Conservation (phyloP, 2,113 vertebrate species). For the Dasyurus viverrinus region DNA sequence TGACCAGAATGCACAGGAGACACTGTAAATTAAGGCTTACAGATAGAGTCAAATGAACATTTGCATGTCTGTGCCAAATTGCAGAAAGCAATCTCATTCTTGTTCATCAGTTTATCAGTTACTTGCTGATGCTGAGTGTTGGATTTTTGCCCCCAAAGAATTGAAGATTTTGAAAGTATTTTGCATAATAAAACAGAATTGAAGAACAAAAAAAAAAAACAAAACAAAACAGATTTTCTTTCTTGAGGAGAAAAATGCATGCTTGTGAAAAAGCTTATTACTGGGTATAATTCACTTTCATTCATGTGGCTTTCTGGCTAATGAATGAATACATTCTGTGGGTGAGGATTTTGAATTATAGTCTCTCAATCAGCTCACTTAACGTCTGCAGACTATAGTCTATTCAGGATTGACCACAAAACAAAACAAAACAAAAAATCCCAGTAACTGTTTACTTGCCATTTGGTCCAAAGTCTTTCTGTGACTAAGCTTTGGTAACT, state of each 20-base stretch:
- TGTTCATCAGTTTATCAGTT: neutral
- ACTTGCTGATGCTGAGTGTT: neutral
- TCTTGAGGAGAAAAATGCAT: conserved; percentile 33
- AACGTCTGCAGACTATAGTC: conserved; percentile 49
- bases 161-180: conserved; percentile 3
- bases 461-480: neutral
- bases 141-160: neutral
- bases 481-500: neutral
- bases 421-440: neutral
- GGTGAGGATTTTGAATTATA: conserved; percentile 34
- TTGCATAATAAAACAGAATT: neutral
- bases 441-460: conserved; percentile 10
- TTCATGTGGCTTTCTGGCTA: conserved; percentile 63
- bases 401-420: conserved; percentile 36
- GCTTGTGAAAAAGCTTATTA: conserved; percentile 27
- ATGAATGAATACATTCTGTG: conserved; percentile 51
- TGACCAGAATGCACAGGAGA: neutral
- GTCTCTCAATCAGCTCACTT: conserved; percentile 17
- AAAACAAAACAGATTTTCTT: neutral
- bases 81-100: neutral
- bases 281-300: conserved; percentile 59
- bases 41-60: neutral
- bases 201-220: neutral
- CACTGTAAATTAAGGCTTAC: neutral
- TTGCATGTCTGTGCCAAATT: neutral